phyloP scores from a whole-genome alignment of 2,888 invertebrate species.

The Cataglyphis albicans region DNA sequence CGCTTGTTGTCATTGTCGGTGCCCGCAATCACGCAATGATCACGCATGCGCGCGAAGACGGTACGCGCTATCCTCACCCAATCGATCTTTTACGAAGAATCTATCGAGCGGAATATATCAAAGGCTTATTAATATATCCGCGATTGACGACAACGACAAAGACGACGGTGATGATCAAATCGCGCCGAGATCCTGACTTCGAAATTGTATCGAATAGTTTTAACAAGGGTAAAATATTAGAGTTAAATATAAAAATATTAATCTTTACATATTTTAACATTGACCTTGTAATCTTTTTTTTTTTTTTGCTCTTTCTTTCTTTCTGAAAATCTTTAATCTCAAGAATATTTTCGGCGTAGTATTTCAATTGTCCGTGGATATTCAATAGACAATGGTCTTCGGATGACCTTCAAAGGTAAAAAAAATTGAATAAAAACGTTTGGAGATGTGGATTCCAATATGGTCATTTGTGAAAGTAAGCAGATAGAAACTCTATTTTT shows the following conservation, averaged over 20 bases:
- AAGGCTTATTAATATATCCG: conserved; percentile 72
- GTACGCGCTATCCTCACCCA: conserved; percentile 61
- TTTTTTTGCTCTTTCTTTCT: not conserved
- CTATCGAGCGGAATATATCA: conserved; percentile 64
- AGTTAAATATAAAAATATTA: not conserved
- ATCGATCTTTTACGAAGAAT: conserved; percentile 75
- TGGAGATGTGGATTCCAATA: not conserved
- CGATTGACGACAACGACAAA: conserved; percentile 19
- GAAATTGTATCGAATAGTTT: not conserved
- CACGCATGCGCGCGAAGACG: conserved; percentile 73
- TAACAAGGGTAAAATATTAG: not conserved
- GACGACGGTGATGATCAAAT: conserved; percentile 16
- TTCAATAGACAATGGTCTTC: not conserved
- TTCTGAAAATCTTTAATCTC: not conserved
- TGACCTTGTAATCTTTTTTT: not conserved
- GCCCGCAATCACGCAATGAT: conserved; percentile 77
- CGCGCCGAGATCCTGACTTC: conserved; percentile 31
- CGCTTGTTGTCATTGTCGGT: conserved; percentile 85
- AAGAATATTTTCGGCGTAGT: not conserved
- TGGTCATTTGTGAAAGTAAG: not conserved
- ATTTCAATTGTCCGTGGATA: not conserved
- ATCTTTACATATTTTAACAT: not conserved
- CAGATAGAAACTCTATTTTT: not conserved
- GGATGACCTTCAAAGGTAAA: not conserved
- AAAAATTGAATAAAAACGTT: not conserved